Conservation (phyloP, 2,113 vertebrate genomes). For the Dasyornis broadbenti region DNA sequence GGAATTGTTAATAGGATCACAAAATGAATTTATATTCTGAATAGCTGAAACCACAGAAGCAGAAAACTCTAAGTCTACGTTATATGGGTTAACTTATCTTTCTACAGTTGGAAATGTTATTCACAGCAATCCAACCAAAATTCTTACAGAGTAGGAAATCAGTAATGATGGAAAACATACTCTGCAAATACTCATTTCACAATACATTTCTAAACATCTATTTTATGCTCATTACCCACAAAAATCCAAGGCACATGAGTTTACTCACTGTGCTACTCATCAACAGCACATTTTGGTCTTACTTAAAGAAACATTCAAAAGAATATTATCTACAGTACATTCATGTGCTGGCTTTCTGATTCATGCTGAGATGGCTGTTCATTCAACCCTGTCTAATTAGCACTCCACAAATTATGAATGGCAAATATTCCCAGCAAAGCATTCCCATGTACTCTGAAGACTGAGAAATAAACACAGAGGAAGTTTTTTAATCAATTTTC, state of each 20-base stretch:
- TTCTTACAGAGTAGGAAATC: neutral
- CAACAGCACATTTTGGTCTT: neutral
- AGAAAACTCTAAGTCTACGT: neutral
- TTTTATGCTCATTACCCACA: neutral
- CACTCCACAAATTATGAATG: constrained; percentile 16
- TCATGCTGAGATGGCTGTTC: constrained; percentile 30
- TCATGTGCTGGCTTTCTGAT: neutral
- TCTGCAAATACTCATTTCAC: neutral
- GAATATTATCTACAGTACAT: neutral
- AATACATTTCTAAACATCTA: neutral
- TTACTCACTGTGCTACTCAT: neutral
- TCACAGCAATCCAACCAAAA: neutral
- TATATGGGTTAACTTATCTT: constrained; percentile 2
- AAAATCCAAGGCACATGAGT: neutral
- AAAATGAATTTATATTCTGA: neutral
- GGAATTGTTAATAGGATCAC: neutral
- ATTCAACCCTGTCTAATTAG: constrained; percentile 17
- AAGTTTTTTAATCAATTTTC: neutral
- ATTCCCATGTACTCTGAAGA: neutral
- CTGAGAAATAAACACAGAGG: neutral
- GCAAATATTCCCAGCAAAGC: neutral
- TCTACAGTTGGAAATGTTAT: neutral
- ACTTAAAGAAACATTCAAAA: neutral
- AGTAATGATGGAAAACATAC: neutral
- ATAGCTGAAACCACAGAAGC: constrained; percentile 34